phyloP scores from a whole-genome alignment of 1,140 invertebrate genomes.

The Phenacoccus solenopsis region DNA sequence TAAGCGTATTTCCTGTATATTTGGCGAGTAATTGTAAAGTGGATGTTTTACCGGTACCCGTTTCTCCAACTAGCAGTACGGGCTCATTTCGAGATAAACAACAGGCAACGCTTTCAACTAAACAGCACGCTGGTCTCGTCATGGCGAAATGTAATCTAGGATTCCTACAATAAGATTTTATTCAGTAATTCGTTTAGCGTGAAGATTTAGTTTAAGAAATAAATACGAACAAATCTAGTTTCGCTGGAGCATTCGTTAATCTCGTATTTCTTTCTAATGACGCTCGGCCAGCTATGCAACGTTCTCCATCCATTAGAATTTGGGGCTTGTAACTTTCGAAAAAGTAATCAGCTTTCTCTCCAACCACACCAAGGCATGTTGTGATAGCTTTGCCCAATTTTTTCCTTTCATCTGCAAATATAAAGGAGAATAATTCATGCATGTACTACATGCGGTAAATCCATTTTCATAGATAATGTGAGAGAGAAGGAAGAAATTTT shows the following conservation, averaged over 20 bases:
- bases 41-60: slow-evolving; percentile 97
- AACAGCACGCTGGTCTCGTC: slow-evolving; percentile 58
- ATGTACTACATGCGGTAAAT: too few species aligned
- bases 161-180: slow-evolving; percentile 23
- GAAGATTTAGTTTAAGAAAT: not conserved
- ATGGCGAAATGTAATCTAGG: slow-evolving; percentile 55
- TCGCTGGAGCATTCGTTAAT: not conserved
- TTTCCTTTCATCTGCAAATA: slow-evolving; percentile 41
- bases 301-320: slow-evolving; percentile 39
- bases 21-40: slow-evolving; percentile 84
- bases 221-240: not conserved
- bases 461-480: too few species aligned
- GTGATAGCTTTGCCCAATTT: slow-evolving; percentile 59
- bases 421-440: slow-evolving; percentile 2
- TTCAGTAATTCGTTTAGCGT: too few species aligned
- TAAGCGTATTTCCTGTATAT: slow-evolving; percentile 65
- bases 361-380: slow-evolving; percentile 67
- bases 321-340: slow-evolving; percentile 64
- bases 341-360: slow-evolving; percentile 70
- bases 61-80: slow-evolving; percentile 92
- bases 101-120: slow-evolving; percentile 76
- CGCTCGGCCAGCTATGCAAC: slow-evolving; percentile 41
- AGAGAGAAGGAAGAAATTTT: not conserved
- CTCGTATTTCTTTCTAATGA: slow-evolving; percentile 30
- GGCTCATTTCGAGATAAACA: slow-evolving; percentile 76